Evolutionary conservation across 1,140 invertebrate genomes (phyloP).

Genomic region (Aphelenchoides fujianensis): DNA sequence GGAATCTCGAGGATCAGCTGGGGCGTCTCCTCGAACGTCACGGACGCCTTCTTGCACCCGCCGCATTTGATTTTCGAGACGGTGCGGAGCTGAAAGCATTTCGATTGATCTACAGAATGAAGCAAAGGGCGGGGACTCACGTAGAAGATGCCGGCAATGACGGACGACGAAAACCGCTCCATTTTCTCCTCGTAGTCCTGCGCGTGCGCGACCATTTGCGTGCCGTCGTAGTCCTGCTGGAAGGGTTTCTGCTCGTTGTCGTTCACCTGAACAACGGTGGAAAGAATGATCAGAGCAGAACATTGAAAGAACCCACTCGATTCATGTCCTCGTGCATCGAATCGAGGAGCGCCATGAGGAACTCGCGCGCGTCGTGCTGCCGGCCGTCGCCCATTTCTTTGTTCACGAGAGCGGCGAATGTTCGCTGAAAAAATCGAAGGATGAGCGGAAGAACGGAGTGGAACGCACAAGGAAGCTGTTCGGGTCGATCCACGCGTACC

Average conservation of each 20-base stretch:
- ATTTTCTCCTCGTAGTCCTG: constrained; percentile 28
- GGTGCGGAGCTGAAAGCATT: neutral
- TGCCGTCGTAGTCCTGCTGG: constrained; percentile 45
- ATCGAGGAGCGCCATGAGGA: constrained; percentile 45
- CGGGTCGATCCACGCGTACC: constrained; percentile 19
- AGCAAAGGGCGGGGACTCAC: constrained; percentile 17
- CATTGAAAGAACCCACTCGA: too few species aligned
- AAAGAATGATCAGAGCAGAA: neutral
- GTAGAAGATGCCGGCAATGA: constrained; percentile 46
- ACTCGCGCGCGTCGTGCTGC: constrained; percentile 51
- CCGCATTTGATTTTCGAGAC: neutral
- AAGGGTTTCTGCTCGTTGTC: constrained; percentile 22
- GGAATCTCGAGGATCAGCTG: neutral
- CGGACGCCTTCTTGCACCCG: neutral
- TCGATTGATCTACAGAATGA: constrained; percentile 8
- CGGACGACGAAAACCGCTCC: constrained; percentile 35
- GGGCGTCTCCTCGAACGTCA: constrained; percentile 2
- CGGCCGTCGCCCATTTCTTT: constrained; percentile 24
- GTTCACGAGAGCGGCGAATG: neutral
- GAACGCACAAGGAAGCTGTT: constrained; percentile 24
- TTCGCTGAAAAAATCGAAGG: neutral
- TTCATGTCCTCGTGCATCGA: constrained; percentile 47
- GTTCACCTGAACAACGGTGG: neutral
- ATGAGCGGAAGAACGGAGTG: constrained; percentile 1
- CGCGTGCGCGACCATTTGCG: constrained; percentile 28